A percentile compares a stretch with the other conserved stretches of the same genome.
These are phyloP conservation scores for Oscheius sp. DNA, from an alignment of 1,140 invertebrate species.

Conservation along the genomic window DNA sequence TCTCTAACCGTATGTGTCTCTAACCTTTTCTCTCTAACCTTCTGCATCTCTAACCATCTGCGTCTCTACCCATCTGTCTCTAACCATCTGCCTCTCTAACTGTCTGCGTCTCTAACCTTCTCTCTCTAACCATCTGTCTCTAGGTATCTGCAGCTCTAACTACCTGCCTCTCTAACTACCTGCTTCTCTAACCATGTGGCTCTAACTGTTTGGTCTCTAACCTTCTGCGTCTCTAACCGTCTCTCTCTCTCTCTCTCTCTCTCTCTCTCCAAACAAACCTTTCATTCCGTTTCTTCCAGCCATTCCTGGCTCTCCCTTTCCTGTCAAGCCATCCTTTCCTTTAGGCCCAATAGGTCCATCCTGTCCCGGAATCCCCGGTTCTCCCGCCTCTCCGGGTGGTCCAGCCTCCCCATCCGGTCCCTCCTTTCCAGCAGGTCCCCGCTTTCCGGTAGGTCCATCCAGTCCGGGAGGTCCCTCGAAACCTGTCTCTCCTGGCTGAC, in stretches of 20 bases:
- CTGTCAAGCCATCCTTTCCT: neutral
- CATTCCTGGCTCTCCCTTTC: neutral
- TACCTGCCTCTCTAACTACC: too few species aligned
- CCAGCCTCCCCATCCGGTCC: neutral
- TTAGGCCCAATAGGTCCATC: neutral
- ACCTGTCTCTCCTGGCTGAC: neutral
- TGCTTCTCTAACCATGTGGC: neutral
- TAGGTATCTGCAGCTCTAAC: too few species aligned
- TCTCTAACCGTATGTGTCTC: too few species aligned
- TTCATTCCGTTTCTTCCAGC: neutral
- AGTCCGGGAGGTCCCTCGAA: neutral
- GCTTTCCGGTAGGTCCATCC: neutral
- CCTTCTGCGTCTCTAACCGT: too few species aligned
- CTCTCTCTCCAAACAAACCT: too few species aligned
- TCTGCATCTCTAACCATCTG: too few species aligned
- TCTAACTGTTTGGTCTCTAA: neutral
- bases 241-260: too few species aligned
- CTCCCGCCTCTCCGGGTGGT: neutral
- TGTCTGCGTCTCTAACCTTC: too few species aligned
- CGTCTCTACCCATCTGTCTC: too few species aligned
- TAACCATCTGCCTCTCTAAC: too few species aligned
- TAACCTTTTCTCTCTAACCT: too few species aligned
- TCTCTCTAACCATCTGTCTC: too few species aligned
- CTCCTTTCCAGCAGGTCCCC: neutral
- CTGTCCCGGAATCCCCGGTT: neutral